Conservation (phyloP, 1,140 invertebrate genomes). For the Trigoniulus corallinus region DNA sequence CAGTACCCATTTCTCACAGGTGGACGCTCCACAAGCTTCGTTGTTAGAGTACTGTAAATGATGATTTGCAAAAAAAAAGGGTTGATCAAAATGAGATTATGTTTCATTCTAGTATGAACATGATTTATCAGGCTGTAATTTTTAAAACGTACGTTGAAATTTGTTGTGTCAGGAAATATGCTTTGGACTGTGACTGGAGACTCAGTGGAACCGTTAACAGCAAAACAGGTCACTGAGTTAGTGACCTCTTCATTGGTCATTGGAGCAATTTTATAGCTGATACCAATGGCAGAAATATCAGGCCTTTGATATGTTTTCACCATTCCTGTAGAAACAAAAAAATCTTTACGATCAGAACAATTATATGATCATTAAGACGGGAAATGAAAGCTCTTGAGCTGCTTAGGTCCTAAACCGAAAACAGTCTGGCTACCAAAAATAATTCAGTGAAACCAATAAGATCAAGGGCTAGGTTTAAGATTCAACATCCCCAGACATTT, state of each 20-base stretch:
- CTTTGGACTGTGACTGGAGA: constrained; percentile 46
- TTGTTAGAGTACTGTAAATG: neutral
- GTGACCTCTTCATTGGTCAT: constrained; percentile 52
- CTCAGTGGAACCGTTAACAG: constrained; percentile 57
- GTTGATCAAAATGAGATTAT: too few species aligned
- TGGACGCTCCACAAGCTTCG: neutral
- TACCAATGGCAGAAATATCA: constrained; percentile 30
- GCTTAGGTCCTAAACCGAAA: too few species aligned
- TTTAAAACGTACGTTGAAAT: neutral
- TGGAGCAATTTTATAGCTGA: constrained; percentile 66
- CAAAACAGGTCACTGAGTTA: constrained; percentile 63
- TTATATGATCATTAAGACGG: too few species aligned
- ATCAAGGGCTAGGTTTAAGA: too few species aligned
- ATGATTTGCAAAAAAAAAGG: constrained; percentile 46
- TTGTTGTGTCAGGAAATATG: constrained; percentile 50
- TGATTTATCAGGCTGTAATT: neutral
- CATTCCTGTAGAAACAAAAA: neutral
- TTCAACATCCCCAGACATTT: too few species aligned
- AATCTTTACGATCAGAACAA: too few species aligned
- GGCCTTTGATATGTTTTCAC: neutral
- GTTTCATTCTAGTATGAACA: too few species aligned
- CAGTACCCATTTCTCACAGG: constrained; percentile 3
- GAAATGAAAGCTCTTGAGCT: too few species aligned
- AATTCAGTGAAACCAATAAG: too few species aligned
- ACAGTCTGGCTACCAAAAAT: too few species aligned